Conservation (phyloP, 2,888 invertebrate genomes). For the Agrochola lychnidis region DNA sequence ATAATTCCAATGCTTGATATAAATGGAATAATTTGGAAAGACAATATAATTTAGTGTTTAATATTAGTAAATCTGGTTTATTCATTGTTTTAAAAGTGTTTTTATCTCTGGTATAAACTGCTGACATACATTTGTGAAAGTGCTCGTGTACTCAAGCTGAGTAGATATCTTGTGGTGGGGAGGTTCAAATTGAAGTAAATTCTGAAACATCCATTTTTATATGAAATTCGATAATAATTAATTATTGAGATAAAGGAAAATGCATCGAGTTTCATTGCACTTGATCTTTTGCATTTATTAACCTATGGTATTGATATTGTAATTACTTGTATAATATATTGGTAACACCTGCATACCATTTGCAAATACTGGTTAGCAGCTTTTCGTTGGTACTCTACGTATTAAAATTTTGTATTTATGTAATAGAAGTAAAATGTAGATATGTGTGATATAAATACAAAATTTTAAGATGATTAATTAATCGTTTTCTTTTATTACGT, state of each 20-base stretch:
- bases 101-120: conserved; percentile 86
- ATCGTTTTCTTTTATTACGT: conserved; percentile 88
- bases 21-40: conserved; percentile 88
- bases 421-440: conserved; percentile 91
- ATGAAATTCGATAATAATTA: conserved; percentile 83
- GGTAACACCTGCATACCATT: conserved; percentile 89
- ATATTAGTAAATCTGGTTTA: conserved; percentile 90
- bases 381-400: conserved; percentile 88
- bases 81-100: conserved; percentile 90
- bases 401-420: conserved; percentile 91
- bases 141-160: conserved; percentile 81
- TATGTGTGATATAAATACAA: conserved; percentile 91
- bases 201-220: conserved; percentile 77
- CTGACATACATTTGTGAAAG: conserved; percentile 82
- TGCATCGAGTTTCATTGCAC: conserved; percentile 88
- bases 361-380: conserved; percentile 90
- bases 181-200: conserved; percentile 81
- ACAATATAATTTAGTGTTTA: conserved; percentile 91
- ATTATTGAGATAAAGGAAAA: conserved; percentile 79
- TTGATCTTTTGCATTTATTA: conserved; percentile 91
- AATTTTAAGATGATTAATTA: conserved; percentile 89
- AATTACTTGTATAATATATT: conserved; percentile 91
- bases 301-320: conserved; percentile 91
- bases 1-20: conserved; percentile 84
- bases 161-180: conserved; percentile 79